Percentiles rank a stretch among this genome's conserved stretches.
Evolutionary conservation across 2,113 vertebrate genomes (phyloP).

Genomic region (Murina feae): DNA sequence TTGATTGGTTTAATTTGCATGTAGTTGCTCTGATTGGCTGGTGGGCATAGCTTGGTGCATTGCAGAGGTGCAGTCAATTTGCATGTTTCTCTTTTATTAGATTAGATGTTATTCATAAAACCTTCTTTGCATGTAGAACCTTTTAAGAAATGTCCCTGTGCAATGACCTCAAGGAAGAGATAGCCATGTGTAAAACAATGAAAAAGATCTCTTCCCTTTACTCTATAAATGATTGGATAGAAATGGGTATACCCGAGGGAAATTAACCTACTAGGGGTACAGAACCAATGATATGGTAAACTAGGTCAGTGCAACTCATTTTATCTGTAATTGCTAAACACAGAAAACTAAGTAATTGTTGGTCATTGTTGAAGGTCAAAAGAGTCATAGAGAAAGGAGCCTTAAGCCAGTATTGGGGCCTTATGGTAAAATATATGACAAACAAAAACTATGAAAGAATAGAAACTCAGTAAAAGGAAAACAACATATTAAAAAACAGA

Average conservation of each 20-base stretch:
- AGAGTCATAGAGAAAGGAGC: not conserved
- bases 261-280: not conserved
- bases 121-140: not conserved
- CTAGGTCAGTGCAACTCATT: not conserved
- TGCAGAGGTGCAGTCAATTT: too few species aligned
- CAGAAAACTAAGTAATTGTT: not conserved
- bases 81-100: too few species aligned
- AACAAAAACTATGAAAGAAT: not conserved
- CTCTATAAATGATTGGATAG: not conserved
- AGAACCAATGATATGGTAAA: not conserved
- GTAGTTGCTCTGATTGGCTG: too few species aligned
- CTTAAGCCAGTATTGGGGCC: not conserved
- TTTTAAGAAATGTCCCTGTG: not conserved
- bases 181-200: not conserved
- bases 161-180: not conserved
- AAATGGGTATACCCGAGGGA: not conserved
- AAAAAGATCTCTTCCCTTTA: not conserved
- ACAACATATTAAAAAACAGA: not conserved
- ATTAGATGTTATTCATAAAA: not conserved
- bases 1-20: too few species aligned
- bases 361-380: not conserved
- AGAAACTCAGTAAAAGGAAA: not conserved
- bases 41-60: too few species aligned
- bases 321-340: not conserved
- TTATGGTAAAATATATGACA: not conserved